Conservation (phyloP, 2,888 invertebrate genomes). For the Lepidochrysops patricia region DNA sequence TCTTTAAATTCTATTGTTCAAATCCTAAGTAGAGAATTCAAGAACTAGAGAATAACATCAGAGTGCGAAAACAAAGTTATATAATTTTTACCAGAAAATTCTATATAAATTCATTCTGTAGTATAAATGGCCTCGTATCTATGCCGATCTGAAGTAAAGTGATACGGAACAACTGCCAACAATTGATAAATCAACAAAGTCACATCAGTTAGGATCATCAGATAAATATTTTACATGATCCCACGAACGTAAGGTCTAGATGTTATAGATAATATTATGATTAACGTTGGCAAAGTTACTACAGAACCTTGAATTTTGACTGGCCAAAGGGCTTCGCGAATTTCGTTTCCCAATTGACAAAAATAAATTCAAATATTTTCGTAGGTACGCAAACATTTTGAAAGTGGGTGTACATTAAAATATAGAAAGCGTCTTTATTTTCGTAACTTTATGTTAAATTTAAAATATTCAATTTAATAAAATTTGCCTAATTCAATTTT, state of each 20-base stretch:
- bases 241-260: background rate
- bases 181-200: slow-evolving; percentile 26
- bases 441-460: background rate
- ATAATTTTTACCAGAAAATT: slow-evolving; percentile 8
- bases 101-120: background rate
- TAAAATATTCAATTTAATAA: background rate
- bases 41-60: background rate
- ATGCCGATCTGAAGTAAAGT: slow-evolving; percentile 41
- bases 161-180: slow-evolving; percentile 54
- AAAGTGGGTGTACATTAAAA: background rate
- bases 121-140: slow-evolving; percentile 5
- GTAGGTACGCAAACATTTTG: background rate
- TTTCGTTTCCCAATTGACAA: background rate
- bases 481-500: too few relatives aligned
- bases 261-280: background rate
- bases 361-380: background rate
- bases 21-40: background rate
- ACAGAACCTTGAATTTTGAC: background rate
- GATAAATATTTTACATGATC: slow-evolving; percentile 7
- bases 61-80: background rate
- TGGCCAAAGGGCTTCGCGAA: background rate
- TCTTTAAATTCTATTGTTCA: background rate
- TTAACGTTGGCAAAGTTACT: background rate
- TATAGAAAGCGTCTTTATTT: background rate
- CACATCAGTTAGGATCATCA: background rate